Evolutionary conservation across 2,888 invertebrate species (phyloP), one percentile per base, ranked within the genome.

Genomic region (Baronia brevicornis): DNA sequence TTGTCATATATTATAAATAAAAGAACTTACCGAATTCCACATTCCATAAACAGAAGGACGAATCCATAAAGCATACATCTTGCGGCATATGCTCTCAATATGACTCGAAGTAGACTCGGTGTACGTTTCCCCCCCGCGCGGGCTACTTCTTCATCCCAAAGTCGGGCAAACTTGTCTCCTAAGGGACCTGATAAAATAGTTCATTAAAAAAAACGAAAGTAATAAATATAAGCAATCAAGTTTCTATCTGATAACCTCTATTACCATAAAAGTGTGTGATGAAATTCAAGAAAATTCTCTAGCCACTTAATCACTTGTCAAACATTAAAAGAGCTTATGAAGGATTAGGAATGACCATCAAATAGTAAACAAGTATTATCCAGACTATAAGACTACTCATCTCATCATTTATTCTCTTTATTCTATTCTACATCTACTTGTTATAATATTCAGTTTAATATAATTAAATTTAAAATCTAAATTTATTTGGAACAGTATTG

Each of bases 81-180:
- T 34, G 69, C 80, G 0, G 89, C 89, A 48, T 90, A 91, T n/a
- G 89, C 89, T 39, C 70, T 75, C 33, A 87, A 44, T 30, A 89
- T 73, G 1, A 86, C 87, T 34, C 77, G 60, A 9, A 87, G 60
- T 1, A 89, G 66, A 44, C 86, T 87, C 1, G 91, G 90, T 21
- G 71, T 78, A 5, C 84, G 59, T 27, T 79, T 80, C n/a, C 59
- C 62, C 2, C 58, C 63, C 0, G 82, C 84, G 4, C 61, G 48
- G 3, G 69, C 67, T 5, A 82, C 82, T 39, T 84, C 84, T 34
- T 72, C 73, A n/a, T 82, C 79, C 87, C 87, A 87, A n/a, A 80
- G 49, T 3, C 80, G 65, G 2, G 74, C 74, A 25, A 87, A 82
- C 43, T 74, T 75, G 43, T 86, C 79, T 1, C 86, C 86, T 17